Percentiles rank a stretch among this genome's conserved stretches.
phyloP scores from a whole-genome alignment of 2,888 invertebrate genomes.

The Plebejus anna region DNA sequence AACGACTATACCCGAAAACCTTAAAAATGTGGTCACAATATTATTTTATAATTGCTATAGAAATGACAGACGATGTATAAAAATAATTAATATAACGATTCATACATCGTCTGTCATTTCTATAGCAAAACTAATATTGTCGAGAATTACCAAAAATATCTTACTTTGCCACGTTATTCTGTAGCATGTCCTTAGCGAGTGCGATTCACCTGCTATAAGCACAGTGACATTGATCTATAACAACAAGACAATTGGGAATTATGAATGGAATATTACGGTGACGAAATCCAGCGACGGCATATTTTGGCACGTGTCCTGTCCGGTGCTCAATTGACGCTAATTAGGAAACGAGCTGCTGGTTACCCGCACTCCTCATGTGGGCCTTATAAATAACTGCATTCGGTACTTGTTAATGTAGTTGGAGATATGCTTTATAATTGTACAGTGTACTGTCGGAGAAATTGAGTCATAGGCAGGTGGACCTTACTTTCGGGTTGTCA shows the following conservation, averaged over 20 bases:
- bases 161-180: too few relatives aligned
- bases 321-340: conserved; percentile 76
- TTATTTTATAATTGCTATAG: too few relatives aligned
- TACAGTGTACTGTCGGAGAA: too few relatives aligned
- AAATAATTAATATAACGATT: too few relatives aligned
- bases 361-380: conserved; percentile 42
- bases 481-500: too few relatives aligned
- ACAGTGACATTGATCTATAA: neutral
- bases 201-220: neutral
- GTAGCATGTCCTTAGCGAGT: neutral
- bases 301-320: conserved; percentile 78
- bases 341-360: conserved; percentile 72
- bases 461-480: too few relatives aligned
- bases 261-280: conserved; percentile 26
- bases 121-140: too few relatives aligned
- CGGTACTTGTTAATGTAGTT: neutral
- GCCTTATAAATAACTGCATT: conserved; percentile 33
- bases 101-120: too few relatives aligned
- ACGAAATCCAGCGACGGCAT: conserved; percentile 43
- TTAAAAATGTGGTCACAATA: too few relatives aligned
- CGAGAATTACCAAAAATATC: too few relatives aligned
- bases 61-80: too few relatives aligned
- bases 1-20: too few relatives aligned
- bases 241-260: conserved; percentile 16
- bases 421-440: neutral